phyloP scores from a whole-genome alignment of 1,140 invertebrate genomes.

The Dufourea novaeangliae region DNA sequence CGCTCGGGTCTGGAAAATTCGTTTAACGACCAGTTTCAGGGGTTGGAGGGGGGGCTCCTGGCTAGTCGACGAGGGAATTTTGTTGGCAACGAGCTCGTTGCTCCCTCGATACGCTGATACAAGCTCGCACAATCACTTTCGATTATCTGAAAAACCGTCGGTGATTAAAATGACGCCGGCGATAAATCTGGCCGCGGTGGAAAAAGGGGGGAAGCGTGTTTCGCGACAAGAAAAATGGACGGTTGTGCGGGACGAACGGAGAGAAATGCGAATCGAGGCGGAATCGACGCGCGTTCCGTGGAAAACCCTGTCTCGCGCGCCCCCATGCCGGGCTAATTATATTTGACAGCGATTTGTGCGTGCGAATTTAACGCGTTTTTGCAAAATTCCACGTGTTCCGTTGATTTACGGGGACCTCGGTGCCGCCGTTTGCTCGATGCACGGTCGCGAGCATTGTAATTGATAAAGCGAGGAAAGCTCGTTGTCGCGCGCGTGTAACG shows the following conservation, averaged over 20 bases:
- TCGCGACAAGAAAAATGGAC: background rate
- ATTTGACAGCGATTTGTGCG: slow-evolving; percentile 45
- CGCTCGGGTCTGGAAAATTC: slow-evolving; percentile 11
- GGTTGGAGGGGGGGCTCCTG: background rate
- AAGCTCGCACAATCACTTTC: slow-evolving; percentile 35
- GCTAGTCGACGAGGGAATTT: slow-evolving; percentile 8
- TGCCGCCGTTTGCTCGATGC: background rate
- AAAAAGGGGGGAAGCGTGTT: background rate
- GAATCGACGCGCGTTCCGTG: background rate
- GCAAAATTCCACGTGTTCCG: slow-evolving; percentile 22
- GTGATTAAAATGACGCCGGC: slow-evolving; percentile 48
- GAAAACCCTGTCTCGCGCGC: background rate
- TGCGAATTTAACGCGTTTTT: slow-evolving; percentile 38
- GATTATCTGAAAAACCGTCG: slow-evolving; percentile 52
- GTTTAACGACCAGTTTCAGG: background rate
- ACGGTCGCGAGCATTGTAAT: slow-evolving; percentile 22
- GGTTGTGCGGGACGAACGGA: background rate
- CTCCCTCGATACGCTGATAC: slow-evolving; percentile 43
- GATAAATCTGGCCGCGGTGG: slow-evolving; percentile 29
- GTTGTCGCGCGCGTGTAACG: slow-evolving; percentile 16
- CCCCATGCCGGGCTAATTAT: slow-evolving; percentile 30
- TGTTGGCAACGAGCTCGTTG: slow-evolving; percentile 34
- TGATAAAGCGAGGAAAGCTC: slow-evolving; percentile 46
- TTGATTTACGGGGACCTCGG: slow-evolving; percentile 52
- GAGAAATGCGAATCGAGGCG: background rate